Base-by-base conservation (phyloP, 53 echinoderm and acorn worm species). In the Stichopus horrens region DNA sequence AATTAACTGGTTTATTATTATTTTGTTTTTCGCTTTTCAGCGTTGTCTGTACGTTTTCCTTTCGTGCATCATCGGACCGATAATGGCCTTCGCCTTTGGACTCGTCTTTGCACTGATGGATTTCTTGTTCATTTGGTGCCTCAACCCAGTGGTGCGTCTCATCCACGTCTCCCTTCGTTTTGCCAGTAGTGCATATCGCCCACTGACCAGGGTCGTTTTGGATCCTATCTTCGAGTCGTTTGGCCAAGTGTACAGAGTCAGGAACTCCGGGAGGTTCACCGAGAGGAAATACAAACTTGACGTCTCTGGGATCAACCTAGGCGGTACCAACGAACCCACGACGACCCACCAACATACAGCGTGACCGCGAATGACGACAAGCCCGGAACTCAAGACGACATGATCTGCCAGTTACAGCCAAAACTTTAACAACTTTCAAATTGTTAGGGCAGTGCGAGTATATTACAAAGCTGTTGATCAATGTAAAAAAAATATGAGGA, bases 31-130 rank as follows among this genome's bases (percentile, higher is more conserved):
- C 7, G 37, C 37, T 7, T 63, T 63, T 63, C 63, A 63, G 63
- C 63, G 63, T 6, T 63, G 63, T 63, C 16, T 93, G 76, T 93
- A 90, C 90, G 75, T 81, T 66, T 75, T 93, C 57, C 81, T 93
- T 22, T 53, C 74, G 52, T 81, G 88, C 0, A 74, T 90, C 56
- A 52, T 90, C 19, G 93, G 93, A 9, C 88, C 90, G 8, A 21
- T 90, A 73, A 56, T 93, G 51, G 88, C 90, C 55, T 83, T 93
- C 7, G 86, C 68, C 13, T 93, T 87, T 80, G 93, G 93, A n/a
- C 54, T 93, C 54, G 78, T 93, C 73, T 93, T 93, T 56, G 90
- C 90, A 23, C 74, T 66, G 37, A 90, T 90, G 83, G 76, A 88
- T 56, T 93, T 89, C 79, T 5, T 57, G 4, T 54, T 83, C 6